Conservation (phyloP, 2,113 vertebrate genomes). For the Labeo catla region DNA sequence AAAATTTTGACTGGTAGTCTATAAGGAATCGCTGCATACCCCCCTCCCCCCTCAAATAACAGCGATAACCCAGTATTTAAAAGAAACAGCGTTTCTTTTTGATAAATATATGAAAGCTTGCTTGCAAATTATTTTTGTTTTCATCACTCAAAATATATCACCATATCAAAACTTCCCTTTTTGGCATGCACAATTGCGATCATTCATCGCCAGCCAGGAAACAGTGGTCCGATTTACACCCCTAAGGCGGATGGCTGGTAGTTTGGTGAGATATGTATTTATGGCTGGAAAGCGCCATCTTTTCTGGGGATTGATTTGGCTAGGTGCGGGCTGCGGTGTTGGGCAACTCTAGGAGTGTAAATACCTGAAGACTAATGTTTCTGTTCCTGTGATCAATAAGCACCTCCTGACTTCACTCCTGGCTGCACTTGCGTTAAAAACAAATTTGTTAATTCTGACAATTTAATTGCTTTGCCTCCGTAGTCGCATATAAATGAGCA, state of each 20-base stretch:
- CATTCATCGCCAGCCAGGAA: conserved; percentile 72
- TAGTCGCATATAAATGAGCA: conserved; percentile 73
- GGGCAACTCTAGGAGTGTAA: conserved; percentile 91
- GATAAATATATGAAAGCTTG: background rate
- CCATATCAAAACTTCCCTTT: background rate
- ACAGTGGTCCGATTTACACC: conserved; percentile 65
- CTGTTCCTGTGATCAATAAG: conserved; percentile 92
- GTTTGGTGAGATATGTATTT: conserved; percentile 79
- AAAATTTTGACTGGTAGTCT: no score
- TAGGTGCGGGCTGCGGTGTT: conserved; percentile 86
- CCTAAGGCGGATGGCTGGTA: conserved; percentile 56
- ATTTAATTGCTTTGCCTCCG: conserved; percentile 94
- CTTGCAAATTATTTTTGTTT: background rate
- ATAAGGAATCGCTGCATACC: background rate
- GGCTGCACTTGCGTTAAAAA: conserved; percentile 97
- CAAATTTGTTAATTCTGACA: conserved; percentile 99
- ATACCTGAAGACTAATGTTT: conserved; percentile 98
- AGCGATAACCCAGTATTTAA: background rate
- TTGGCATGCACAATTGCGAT: conserved; percentile 65
- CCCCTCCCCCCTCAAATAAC: background rate
- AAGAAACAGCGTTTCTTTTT: background rate
- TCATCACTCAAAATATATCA: conserved; percentile 26
- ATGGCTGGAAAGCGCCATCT: conserved; percentile 83
- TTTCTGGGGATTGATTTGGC: conserved; percentile 91
- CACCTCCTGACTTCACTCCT: conserved; percentile 91